A percentile compares a stretch with the other conserved stretches of the same genome.
Conservation (phyloP, 2,113 vertebrate genomes). For the Rhinoptilus africanus region DNA sequence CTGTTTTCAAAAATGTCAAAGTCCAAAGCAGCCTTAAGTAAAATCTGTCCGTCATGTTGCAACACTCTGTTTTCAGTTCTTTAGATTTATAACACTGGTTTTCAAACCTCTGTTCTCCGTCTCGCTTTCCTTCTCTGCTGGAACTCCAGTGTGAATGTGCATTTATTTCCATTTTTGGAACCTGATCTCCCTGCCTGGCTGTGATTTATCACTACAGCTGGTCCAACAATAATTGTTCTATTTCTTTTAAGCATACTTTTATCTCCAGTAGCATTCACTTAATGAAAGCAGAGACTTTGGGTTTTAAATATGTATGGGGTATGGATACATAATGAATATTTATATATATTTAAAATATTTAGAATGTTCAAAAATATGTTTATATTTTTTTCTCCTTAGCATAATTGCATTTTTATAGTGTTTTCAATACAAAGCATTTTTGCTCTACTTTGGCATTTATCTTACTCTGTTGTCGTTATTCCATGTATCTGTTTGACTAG, state of each 20-base stretch:
- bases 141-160: not conserved
- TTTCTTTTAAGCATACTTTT: slow-evolving; percentile 68
- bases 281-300: slow-evolving; percentile 48
- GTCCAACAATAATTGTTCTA: slow-evolving; percentile 48
- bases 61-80: not conserved
- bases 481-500: not conserved
- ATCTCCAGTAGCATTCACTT: slow-evolving; percentile 53
- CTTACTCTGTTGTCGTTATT: not conserved
- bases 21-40: not conserved
- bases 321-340: slow-evolving; percentile 60
- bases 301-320: slow-evolving; percentile 37
- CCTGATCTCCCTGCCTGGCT: slow-evolving; percentile 36
- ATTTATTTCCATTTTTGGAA: slow-evolving; percentile 65
- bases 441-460: not conserved
- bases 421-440: slow-evolving; percentile 16
- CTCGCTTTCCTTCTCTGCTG: not conserved
- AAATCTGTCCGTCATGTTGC: not conserved
- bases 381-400: slow-evolving; percentile 1
- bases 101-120: not conserved
- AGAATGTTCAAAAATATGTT: slow-evolving; percentile 35
- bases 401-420: slow-evolving; percentile 39
- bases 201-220: slow-evolving; percentile 68
- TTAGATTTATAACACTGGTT: not conserved
- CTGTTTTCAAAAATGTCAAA: not conserved
- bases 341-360: slow-evolving; percentile 65